Evolutionary conservation across 2,888 invertebrate genomes (phyloP), one percentile per base, ranked within the genome.

Genomic region (Tachina fera): DNA sequence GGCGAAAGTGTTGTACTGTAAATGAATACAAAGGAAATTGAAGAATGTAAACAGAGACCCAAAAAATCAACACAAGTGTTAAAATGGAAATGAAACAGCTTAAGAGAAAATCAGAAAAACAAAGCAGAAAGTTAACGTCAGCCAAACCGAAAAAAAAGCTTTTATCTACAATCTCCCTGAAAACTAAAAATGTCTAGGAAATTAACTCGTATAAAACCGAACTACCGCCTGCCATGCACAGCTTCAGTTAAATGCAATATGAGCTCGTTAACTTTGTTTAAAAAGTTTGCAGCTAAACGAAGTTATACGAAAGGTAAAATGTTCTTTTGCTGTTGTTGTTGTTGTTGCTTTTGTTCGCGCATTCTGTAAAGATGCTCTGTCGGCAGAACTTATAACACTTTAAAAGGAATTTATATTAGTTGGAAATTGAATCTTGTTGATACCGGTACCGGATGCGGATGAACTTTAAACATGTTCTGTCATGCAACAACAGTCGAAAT

Each of bases 401-500:
- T 90, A 89, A 89, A 88, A 89, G 90, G 89, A 90, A 89, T 90
- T 90, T 53, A 89, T 89, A 90, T 91, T 91, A 91, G 91, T 91
- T 91, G 89, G 90, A 90, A 91, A 90, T 89, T 90, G 91, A 89
- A 91, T 90, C 88, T 90, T 90, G 90, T 91, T 91, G 90, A 89
- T 90, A 90, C 88, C 90, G 91, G 91, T 89, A 88, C 89, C 90
- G 90, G 90, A 89, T 90, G 88, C 91, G 90, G 90, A 90, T 88
- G 88, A 86, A 80, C 58, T 31, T 31, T 31, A 31, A 41, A 72
- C 56, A 81, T 63, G 71, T 47, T 76, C 45, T 74, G 72, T 51
- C 45, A 77, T 75, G 78, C 61, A 81, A 76, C 41, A 43, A 65
- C 53, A 61, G 16, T 77, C 72, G 79, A 76, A 68, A 61, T 61